Evolutionary conservation across 2,797 vertebrate genomes (phyloP).

Genomic region (Clarias laeviceps): DNA sequence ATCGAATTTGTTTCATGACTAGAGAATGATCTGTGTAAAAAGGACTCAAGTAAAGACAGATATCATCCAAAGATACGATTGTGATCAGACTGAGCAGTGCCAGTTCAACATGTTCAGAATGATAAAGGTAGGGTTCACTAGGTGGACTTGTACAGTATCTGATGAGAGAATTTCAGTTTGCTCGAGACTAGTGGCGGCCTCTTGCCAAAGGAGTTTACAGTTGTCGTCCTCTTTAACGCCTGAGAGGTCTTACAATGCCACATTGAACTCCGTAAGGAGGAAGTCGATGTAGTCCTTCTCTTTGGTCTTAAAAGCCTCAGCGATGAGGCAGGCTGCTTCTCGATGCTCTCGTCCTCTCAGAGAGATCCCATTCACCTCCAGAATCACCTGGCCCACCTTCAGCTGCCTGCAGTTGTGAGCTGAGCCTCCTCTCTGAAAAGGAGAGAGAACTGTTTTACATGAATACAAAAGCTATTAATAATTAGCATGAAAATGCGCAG

Average conservation of each 20-base stretch:
- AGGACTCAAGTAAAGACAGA: not conserved
- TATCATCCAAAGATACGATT: not conserved
- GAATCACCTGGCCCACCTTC: constrained; percentile 95
- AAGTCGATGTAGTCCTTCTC: constrained; percentile 92
- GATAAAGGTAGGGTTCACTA: constrained; percentile 1
- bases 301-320: constrained; percentile 97
- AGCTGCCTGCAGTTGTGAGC: constrained; percentile 94
- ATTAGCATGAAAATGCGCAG: constrained; percentile 5
- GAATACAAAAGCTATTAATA: not conserved
- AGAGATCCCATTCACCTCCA: constrained; percentile 91
- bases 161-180: constrained; percentile 1
- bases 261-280: constrained; percentile 94
- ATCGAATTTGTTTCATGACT: not conserved
- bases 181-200: not conserved
- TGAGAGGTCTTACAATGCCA: constrained; percentile 81
- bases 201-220: not conserved
- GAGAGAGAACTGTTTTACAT: constrained; percentile 9
- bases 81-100: constrained; percentile 6
- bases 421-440: constrained; percentile 83
- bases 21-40: constrained; percentile 1
- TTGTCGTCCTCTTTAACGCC: not conserved
- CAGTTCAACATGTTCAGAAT: not conserved
- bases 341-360: constrained; percentile 89
- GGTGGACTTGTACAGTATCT: constrained; percentile 15
- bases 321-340: constrained; percentile 91